Evolutionary conservation across 2,113 vertebrate genomes (phyloP).

Genomic region (Pongo abelii): DNA sequence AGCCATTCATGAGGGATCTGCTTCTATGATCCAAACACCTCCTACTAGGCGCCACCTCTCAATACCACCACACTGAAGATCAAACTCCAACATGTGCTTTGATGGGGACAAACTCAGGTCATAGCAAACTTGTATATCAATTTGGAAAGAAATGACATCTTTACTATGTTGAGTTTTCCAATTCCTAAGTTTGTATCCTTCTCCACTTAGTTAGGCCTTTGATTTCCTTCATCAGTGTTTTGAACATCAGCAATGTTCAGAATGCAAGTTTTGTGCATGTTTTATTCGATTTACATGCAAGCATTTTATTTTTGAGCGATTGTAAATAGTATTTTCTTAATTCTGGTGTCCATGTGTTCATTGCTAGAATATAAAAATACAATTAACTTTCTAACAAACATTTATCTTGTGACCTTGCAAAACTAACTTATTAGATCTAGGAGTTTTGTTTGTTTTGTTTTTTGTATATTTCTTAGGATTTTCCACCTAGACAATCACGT

Average conservation of each 20-base stretch:
- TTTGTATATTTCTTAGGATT: not conserved
- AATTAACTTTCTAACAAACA: not conserved
- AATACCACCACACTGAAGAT: not conserved
- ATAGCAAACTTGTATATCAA: no score
- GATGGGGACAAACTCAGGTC: no score
- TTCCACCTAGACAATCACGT: not conserved
- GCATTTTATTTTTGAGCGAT: not conserved
- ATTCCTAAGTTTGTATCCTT: no score
- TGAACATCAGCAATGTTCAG: not conserved
- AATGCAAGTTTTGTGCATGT: not conserved
- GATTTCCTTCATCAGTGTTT: no score
- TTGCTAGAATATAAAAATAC: not conserved
- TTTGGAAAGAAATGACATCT: no score
- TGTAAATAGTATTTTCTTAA: not conserved
- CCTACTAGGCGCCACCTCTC: not conserved
- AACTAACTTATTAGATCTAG: not conserved
- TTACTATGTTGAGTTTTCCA: no score
- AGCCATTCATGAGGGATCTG: not conserved
- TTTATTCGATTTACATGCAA: not conserved
- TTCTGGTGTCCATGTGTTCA: not conserved
- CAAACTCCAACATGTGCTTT: not conserved
- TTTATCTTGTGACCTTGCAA: not conserved
- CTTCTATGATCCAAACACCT: not conserved
- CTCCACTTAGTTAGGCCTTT: no score
- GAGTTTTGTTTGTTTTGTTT: not conserved